These are phyloP conservation scores for Peucedramus taeniatus DNA, from an alignment of 2,113 vertebrate species.

Conservation along the genomic window DNA sequence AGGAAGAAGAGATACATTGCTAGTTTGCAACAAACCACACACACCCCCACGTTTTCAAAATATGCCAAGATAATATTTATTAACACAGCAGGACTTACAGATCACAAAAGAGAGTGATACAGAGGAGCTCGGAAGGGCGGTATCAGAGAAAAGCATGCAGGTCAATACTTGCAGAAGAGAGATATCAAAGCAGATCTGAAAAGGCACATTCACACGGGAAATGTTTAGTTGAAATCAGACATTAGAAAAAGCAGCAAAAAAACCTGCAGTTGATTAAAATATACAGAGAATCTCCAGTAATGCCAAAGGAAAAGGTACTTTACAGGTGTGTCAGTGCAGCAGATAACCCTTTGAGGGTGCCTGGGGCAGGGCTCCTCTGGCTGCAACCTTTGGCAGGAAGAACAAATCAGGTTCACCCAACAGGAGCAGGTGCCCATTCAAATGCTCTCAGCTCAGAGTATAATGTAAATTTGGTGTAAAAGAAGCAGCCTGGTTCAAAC, in stretches of 20 bases:
- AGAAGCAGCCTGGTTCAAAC: conserved; percentile 58
- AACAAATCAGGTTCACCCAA: not conserved
- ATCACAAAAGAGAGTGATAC: conserved; percentile 92
- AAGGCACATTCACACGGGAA: conserved; percentile 96
- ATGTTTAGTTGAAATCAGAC: conserved; percentile 78
- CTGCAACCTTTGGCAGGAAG: not conserved
- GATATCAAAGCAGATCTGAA: conserved; percentile 83
- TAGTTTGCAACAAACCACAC: conserved; percentile 78
- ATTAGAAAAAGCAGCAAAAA: conserved; percentile 70
- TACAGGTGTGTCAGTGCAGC: conserved; percentile 64
- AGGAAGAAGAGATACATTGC: not conserved
- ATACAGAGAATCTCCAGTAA: conserved; percentile 80
- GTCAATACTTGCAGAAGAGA: conserved; percentile 74
- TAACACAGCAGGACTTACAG: conserved; percentile 93
- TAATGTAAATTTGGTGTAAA: conserved; percentile 24
- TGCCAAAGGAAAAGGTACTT: conserved; percentile 74
- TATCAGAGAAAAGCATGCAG: conserved; percentile 77
- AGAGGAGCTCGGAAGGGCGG: conserved; percentile 78
- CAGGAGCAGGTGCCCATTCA: not conserved
- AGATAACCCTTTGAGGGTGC: conserved; percentile 78
- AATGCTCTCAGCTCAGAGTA: not conserved
- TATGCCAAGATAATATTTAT: conserved; percentile 98
- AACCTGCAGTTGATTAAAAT: conserved; percentile 63
- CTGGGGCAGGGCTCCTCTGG: not conserved
- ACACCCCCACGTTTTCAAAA: conserved; percentile 88